Evolutionary conservation across 37 sponge, comb jelly and placozoan species (phyloP).

Genomic region (Cladorhizidae sp.): DNA sequence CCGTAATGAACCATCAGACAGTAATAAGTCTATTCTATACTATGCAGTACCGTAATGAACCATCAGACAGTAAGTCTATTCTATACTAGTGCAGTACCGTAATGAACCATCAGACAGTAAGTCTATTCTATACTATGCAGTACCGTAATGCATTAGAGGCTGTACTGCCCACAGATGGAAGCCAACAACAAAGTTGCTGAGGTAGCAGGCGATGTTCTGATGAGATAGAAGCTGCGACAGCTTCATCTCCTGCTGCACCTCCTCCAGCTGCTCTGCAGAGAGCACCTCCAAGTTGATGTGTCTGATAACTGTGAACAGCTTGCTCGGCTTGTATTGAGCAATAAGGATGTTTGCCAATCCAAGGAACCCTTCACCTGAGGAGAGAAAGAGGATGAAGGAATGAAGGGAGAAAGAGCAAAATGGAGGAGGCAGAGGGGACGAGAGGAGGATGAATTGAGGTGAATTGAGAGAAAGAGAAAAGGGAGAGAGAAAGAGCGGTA

Average conservation of each 20-base stretch:
- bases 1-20: too few species aligned
- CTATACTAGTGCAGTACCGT: too few species aligned
- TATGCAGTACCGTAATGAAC: too few species aligned
- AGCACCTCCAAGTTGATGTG: conserved; percentile 60
- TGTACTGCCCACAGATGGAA: conserved; percentile 63
- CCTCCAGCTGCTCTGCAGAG: conserved; percentile 41
- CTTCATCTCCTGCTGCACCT: conserved; percentile 70
- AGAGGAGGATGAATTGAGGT: too few species aligned
- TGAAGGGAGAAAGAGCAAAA: too few species aligned
- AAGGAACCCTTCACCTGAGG: conserved; percentile 53
- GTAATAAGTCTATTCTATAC: too few species aligned
- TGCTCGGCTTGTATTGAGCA: conserved; percentile 21
- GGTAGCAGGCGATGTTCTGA: conserved; percentile 50
- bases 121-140: background rate
- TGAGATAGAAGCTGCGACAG: conserved; percentile 56
- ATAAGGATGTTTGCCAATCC: conserved; percentile 56
- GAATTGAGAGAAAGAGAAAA: too few species aligned
- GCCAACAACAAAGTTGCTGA: conserved; percentile 52
- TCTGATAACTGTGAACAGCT: conserved; percentile 44
- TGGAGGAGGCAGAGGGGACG: too few species aligned
- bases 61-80: background rate
- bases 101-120: background rate
- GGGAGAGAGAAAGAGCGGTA: too few species aligned
- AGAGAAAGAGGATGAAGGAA: too few species aligned
- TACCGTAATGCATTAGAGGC: conserved; percentile 82